A percentile compares a stretch with the other conserved stretches of the same genome.
phyloP scores from a whole-genome alignment of 2,888 invertebrate genomes.

The Biston betularia region DNA sequence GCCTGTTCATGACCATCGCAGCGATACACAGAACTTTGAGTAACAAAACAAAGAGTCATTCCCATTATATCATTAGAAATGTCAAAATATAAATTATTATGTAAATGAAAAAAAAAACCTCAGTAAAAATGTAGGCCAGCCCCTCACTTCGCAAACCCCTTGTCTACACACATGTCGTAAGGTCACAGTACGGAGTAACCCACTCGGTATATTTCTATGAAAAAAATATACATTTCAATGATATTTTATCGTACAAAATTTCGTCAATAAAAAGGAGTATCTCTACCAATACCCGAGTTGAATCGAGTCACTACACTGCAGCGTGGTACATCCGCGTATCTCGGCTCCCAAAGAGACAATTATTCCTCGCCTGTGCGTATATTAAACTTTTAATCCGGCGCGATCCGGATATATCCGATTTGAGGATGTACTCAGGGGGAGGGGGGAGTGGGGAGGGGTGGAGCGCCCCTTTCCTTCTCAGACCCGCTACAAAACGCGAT shows the following conservation, averaged over 20 bases:
- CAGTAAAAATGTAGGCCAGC: too few relatives aligned
- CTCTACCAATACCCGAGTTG: background rate
- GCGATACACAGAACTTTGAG: too few relatives aligned
- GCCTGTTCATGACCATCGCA: too few relatives aligned
- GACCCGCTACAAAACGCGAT: too few relatives aligned
- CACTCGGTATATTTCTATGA: too few relatives aligned
- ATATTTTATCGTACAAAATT: background rate
- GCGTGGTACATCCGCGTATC: conserved; percentile 24
- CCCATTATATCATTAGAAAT: too few relatives aligned
- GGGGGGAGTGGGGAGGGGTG: background rate
- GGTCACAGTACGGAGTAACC: background rate
- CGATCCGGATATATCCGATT: conserved; percentile 36
- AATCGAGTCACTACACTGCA: background rate
- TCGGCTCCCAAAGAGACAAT: conserved; percentile 38
- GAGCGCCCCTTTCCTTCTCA: too few relatives aligned
- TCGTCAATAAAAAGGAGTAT: background rate
- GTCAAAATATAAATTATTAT: too few relatives aligned
- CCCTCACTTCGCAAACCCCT: too few relatives aligned
- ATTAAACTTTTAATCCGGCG: conserved; percentile 49
- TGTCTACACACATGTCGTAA: too few relatives aligned
- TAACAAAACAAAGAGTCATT: too few relatives aligned
- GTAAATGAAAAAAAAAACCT: too few relatives aligned
- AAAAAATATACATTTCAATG: background rate
- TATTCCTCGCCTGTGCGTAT: conserved; percentile 43
- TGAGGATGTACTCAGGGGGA: conserved; percentile 28